Conservation (phyloP, 2,888 invertebrate genomes). For the Ophion slaviceki region DNA sequence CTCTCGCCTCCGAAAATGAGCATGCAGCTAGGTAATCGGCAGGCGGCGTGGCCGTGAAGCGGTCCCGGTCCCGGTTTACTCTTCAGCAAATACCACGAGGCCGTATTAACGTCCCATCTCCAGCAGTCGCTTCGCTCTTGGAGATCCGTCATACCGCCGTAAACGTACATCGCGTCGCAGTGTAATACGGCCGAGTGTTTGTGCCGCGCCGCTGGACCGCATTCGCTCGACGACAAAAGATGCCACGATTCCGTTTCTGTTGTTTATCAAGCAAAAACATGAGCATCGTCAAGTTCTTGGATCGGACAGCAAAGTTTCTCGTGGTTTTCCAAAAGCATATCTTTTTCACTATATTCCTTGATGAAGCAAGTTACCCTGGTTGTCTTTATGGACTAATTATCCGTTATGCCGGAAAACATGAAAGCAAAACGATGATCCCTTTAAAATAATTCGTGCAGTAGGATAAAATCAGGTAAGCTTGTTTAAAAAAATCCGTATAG, state of each 20-base stretch:
- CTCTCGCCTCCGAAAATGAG: conserved; percentile 92
- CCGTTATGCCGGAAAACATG: too few relatives aligned
- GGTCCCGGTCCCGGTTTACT: conserved; percentile 88
- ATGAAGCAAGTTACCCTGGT: too few relatives aligned
- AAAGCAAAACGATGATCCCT: too few relatives aligned
- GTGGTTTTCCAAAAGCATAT: too few relatives aligned
- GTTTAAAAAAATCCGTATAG: too few relatives aligned
- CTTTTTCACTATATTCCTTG: too few relatives aligned
- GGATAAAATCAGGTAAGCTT: too few relatives aligned
- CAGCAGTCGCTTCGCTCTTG: conserved; percentile 91
- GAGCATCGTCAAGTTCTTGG: neutral
- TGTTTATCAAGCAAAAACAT: conserved; percentile 65
- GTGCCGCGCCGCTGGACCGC: conserved; percentile 89
- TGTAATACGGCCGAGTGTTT: conserved; percentile 93
- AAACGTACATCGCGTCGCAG: conserved; percentile 92
- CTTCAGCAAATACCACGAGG: conserved; percentile 88
- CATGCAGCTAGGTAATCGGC: conserved; percentile 90
- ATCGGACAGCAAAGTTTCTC: neutral
- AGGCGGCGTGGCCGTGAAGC: conserved; percentile 91
- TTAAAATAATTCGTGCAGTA: too few relatives aligned
- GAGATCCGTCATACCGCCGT: conserved; percentile 94
- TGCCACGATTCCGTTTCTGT: conserved; percentile 94
- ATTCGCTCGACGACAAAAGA: conserved; percentile 84
- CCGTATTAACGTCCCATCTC: conserved; percentile 89
- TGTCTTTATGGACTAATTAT: too few relatives aligned